phyloP scores from a whole-genome alignment of 2,797 vertebrate genomes.

The Kryptolebias ocellatus region DNA sequence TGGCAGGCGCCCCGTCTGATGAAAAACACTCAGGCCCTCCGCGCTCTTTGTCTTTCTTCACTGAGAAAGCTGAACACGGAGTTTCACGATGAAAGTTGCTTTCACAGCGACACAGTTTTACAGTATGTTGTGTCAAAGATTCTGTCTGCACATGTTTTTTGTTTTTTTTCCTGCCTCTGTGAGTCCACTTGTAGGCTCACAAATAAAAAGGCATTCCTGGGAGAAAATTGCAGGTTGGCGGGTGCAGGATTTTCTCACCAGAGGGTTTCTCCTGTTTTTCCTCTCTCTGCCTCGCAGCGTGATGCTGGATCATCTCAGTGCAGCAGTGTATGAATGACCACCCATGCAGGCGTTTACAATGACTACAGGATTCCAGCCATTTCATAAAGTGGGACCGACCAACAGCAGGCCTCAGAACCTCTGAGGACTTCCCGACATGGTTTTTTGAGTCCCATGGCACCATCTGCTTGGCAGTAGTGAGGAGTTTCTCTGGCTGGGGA shows the following conservation, averaged over 20 bases:
- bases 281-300: conserved; percentile 14
- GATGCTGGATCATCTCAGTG: conserved; percentile 39
- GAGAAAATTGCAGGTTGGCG: conserved; percentile 77
- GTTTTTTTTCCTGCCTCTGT: conserved; percentile 41
- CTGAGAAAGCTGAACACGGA: background rate
- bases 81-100: conserved; percentile 18
- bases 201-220: conserved; percentile 81
- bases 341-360: conserved; percentile 6
- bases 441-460: conserved; percentile 40
- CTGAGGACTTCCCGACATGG: conserved; percentile 8
- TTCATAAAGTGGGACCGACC: conserved; percentile 21
- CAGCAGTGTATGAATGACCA: conserved; percentile 9
- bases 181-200: conserved; percentile 73
- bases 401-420: conserved; percentile 7
- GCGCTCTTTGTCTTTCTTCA: conserved; percentile 16
- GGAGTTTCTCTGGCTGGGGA: conserved; percentile 26
- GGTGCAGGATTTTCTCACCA: conserved; percentile 41
- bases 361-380: conserved; percentile 16
- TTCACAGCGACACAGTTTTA: background rate
- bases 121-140: background rate
- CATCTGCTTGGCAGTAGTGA: conserved; percentile 65
- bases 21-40: conserved; percentile 47
- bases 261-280: conserved; percentile 26
- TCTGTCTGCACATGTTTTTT: background rate
- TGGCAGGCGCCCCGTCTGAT: conserved; percentile 55